A percentile compares a stretch with the other conserved stretches of the same genome.
phyloP scores from a whole-genome alignment of 2,113 vertebrate genomes.

The Trematocara zebra region DNA sequence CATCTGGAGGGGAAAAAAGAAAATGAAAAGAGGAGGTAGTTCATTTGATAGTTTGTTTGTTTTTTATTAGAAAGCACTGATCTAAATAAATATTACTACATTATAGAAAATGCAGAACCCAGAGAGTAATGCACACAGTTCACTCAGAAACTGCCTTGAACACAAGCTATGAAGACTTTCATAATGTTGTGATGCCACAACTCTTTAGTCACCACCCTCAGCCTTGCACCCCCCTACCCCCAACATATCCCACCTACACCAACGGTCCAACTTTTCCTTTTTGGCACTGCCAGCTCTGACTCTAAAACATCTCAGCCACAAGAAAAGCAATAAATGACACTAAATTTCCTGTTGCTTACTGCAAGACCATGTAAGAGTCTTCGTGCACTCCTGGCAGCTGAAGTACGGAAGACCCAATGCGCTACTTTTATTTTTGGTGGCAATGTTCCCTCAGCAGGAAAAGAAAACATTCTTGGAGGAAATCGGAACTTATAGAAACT shows the following conservation, averaged over 20 bases:
- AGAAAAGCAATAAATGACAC: not conserved
- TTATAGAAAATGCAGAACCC: not conserved
- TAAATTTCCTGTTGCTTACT: not conserved
- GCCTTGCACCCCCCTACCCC: not conserved
- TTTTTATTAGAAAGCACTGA: not conserved
- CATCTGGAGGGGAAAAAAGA: slow-evolving; percentile 49
- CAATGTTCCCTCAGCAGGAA: not conserved
- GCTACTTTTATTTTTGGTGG: not conserved
- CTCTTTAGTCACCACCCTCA: not conserved
- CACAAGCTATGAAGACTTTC: not conserved
- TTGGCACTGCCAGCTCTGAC: not conserved
- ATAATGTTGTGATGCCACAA: not conserved
- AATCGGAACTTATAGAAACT: not conserved
- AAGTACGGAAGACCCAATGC: not conserved
- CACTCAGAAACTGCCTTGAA: not conserved
- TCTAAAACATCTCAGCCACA: not conserved
- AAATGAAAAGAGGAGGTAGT: not conserved
- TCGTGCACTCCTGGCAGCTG: not conserved
- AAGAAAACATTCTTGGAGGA: not conserved
- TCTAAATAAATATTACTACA: not conserved
- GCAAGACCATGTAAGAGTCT: not conserved
- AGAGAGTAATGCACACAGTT: not conserved
- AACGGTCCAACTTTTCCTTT: not conserved
- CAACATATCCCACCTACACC: not conserved
- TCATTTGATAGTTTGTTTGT: not conserved